Evolutionary conservation across 2,113 vertebrate genomes (phyloP).

Genomic region (Oreochromis tanganicae): DNA sequence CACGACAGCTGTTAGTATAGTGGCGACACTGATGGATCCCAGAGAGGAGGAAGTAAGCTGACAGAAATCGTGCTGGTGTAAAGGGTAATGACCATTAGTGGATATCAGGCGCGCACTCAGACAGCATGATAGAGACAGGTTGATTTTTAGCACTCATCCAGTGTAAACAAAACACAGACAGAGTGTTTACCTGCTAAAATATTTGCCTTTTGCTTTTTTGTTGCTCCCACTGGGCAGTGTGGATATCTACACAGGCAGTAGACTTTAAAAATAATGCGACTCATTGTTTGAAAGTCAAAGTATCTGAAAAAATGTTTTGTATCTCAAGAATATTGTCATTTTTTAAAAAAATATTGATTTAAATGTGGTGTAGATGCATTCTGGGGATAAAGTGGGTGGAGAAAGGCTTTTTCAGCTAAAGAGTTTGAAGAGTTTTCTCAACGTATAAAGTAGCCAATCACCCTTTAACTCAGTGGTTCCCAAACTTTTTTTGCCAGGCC

Average conservation of each 20-base stretch:
- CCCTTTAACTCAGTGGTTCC: background rate
- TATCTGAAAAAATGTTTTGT: background rate
- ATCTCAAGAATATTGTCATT: background rate
- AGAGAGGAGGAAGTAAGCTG: slow-evolving; percentile 28
- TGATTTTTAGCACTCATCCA: slow-evolving; percentile 2
- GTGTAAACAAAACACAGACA: background rate
- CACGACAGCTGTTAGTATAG: background rate
- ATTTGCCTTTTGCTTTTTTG: background rate
- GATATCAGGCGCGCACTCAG: background rate
- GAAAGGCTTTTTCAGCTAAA: background rate
- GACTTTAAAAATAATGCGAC: background rate
- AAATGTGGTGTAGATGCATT: background rate
- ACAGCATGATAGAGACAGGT: background rate
- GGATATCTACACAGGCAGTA: background rate
- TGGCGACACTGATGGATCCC: slow-evolving; percentile 42
- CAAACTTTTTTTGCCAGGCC: no score
- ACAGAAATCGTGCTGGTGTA: background rate
- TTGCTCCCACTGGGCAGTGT: background rate
- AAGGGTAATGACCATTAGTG: slow-evolving; percentile 43
- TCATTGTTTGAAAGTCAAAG: background rate
- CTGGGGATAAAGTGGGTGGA: background rate
- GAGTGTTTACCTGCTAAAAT: slow-evolving; percentile 1
- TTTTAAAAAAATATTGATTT: background rate
- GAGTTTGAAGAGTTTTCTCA: background rate
- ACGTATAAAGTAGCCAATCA: background rate